These are phyloP conservation scores for Tenthredo mesomela DNA, from an alignment of 2,888 invertebrate species.

Conservation along the genomic window DNA sequence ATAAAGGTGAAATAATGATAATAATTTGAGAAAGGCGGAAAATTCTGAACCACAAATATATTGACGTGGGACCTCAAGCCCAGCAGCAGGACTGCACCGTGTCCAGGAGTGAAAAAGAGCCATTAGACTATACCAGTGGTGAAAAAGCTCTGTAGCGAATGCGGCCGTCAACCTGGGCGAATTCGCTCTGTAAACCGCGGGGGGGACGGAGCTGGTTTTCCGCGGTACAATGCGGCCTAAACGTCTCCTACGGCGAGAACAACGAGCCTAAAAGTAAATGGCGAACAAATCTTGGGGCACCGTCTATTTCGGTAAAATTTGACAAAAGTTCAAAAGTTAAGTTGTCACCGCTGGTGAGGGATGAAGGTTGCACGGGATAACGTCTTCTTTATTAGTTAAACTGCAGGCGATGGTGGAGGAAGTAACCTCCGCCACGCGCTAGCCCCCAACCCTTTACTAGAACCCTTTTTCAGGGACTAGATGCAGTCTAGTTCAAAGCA, in stretches of 20 bases:
- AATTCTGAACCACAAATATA: constrained; percentile 48
- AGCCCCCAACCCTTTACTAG: neutral
- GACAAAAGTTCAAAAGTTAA: constrained; percentile 44
- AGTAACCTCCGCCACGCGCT: neutral
- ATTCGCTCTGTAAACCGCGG: constrained; percentile 21
- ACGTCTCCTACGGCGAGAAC: constrained; percentile 35
- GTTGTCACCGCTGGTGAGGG: constrained; percentile 45
- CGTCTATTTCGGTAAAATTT: neutral
- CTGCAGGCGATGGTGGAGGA: neutral
- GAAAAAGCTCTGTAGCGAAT: constrained; percentile 37
- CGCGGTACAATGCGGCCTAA: constrained; percentile 27
- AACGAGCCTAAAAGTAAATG: constrained; percentile 18
- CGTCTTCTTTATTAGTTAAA: constrained; percentile 34
- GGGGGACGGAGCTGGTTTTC: neutral
- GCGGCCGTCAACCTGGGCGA: constrained; percentile 44
- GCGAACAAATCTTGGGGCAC: constrained; percentile 25
- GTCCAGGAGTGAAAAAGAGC: constrained; percentile 24
- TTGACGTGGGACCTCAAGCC: constrained; percentile 44
- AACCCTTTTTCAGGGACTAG: neutral
- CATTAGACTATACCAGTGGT: constrained; percentile 5
- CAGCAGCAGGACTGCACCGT: neutral
- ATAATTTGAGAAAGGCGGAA: constrained; percentile 39
- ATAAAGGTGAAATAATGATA: constrained; percentile 16
- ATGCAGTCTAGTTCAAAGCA: neutral
- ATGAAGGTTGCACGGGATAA: constrained; percentile 45